These are phyloP conservation scores for Ooceraea biroi DNA, from an alignment of 1,140 invertebrate species.

Conservation along the genomic window DNA sequence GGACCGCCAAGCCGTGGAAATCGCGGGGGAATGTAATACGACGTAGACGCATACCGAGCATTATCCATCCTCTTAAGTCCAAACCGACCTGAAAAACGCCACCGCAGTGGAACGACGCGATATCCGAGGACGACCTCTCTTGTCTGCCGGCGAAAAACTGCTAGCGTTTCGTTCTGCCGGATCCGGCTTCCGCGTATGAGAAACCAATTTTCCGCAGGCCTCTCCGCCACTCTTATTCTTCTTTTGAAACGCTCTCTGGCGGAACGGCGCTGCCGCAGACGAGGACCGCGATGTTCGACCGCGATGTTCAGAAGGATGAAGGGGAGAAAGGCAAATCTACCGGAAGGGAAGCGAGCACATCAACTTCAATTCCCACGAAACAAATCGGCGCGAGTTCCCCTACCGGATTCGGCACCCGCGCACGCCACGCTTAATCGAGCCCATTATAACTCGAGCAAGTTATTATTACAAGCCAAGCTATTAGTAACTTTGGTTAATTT, in stretches of 20 bases:
- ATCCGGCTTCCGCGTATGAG: constrained; percentile 66
- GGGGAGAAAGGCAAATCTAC: constrained; percentile 57
- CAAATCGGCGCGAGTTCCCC: constrained; percentile 38
- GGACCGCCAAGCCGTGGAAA: constrained; percentile 35
- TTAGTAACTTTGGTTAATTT: constrained; percentile 76
- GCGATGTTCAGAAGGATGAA: constrained; percentile 15
- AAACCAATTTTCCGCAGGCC: constrained; percentile 74
- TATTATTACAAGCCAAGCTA: constrained; percentile 68
- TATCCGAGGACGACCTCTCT: constrained; percentile 47
- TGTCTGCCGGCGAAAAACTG: constrained; percentile 62
- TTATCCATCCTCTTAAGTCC: constrained; percentile 53
- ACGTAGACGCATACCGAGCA: constrained; percentile 38
- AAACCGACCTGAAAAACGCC: constrained; percentile 64
- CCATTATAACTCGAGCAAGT: constrained; percentile 71
- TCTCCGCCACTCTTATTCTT: constrained; percentile 58
- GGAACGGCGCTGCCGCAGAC: constrained; percentile 27
- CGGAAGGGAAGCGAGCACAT: constrained; percentile 36
- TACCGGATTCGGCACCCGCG: constrained; percentile 5
- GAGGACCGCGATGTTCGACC: constrained; percentile 32
- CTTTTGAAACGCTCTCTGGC: constrained; percentile 50
- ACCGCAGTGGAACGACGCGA: constrained; percentile 57
- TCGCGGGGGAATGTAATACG: constrained; percentile 39
- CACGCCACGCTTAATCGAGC: constrained; percentile 69
- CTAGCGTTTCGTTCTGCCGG: constrained; percentile 63
- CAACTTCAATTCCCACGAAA: constrained; percentile 49